These are phyloP conservation scores for Eupeodes luniger DNA, from an alignment of 2,888 invertebrate species.

Conservation along the genomic window DNA sequence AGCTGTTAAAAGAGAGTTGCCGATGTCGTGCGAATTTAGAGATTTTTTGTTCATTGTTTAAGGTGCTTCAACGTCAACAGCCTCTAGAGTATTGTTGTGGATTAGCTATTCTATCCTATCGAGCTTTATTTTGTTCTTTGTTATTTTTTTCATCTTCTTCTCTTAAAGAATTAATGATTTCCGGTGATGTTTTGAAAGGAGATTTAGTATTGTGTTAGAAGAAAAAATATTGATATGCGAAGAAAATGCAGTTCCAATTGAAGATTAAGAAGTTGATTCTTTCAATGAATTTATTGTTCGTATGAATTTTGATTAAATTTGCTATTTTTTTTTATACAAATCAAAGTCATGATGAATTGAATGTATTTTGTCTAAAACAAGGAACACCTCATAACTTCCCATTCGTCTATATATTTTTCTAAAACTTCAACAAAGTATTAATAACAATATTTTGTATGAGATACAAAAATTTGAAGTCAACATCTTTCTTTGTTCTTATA, in stretches of 20 bases:
- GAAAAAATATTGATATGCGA: background rate
- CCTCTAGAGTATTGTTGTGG: background rate
- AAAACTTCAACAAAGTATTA: too few species aligned
- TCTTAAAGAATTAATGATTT: conserved; percentile 18
- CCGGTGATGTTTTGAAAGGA: conserved; percentile 4
- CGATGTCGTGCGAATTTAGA: conserved; percentile 64
- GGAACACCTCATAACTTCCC: too few species aligned
- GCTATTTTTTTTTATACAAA: too few species aligned
- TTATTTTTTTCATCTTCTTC: background rate
- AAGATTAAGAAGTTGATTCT: background rate
- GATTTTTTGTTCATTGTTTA: conserved; percentile 42
- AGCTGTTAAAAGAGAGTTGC: conserved; percentile 40
- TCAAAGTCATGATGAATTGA: too few species aligned
- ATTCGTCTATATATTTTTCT: too few species aligned
- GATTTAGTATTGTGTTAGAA: background rate
- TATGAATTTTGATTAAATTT: too few species aligned
- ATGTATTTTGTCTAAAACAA: too few species aligned
- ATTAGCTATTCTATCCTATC: conserved; percentile 1
- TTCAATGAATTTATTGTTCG: too few species aligned
- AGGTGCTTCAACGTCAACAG: conserved; percentile 27
- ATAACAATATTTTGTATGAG: too few species aligned
- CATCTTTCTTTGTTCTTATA: too few species aligned
- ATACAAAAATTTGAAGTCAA: too few species aligned
- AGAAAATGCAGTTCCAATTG: background rate
- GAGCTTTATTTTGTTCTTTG: conserved; percentile 11